Evolutionary conservation across 1,140 invertebrate genomes (phyloP).

Genomic region (Nylanderia fulva): DNA sequence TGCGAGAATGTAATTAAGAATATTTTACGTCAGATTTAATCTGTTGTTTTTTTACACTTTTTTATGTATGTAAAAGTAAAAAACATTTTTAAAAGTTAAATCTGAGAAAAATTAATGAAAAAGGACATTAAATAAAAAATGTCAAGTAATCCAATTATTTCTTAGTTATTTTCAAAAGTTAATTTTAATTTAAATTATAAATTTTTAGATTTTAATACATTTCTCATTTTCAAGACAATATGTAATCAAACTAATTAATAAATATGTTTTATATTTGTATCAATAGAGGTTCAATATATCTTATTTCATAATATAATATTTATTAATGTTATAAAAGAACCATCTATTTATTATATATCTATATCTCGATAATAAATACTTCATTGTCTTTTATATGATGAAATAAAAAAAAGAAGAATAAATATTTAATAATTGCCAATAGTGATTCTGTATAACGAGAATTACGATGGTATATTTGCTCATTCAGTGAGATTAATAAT

Average conservation of each 20-base stretch:
- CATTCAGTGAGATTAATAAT: neutral
- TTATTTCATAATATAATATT: neutral
- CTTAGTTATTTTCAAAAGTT: neutral
- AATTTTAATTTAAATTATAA: neutral
- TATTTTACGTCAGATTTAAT: neutral
- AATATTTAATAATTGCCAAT: slow-evolving; percentile 27
- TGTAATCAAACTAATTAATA: slow-evolving; percentile 18
- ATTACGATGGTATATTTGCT: neutral
- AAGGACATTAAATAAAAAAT: neutral
- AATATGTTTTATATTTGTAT: neutral
- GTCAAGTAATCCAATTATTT: neutral
- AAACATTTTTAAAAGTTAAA: neutral
- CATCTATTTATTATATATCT: neutral
- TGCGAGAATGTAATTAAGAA: neutral
- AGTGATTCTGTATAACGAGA: slow-evolving; percentile 14
- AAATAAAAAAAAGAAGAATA: neutral
- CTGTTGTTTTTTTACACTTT: neutral
- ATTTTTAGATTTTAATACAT: neutral
- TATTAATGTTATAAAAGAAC: neutral
- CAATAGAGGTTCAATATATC: neutral
- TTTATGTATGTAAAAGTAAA: neutral
- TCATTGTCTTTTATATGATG: slow-evolving; percentile 2
- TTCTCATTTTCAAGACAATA: neutral
- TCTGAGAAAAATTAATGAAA: neutral
- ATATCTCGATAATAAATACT: slow-evolving; percentile 8